Percentiles rank a stretch among this genome's conserved stretches.
phyloP scores from a whole-genome alignment of 2,113 vertebrate species.

The Chaetodon trifascialis region DNA sequence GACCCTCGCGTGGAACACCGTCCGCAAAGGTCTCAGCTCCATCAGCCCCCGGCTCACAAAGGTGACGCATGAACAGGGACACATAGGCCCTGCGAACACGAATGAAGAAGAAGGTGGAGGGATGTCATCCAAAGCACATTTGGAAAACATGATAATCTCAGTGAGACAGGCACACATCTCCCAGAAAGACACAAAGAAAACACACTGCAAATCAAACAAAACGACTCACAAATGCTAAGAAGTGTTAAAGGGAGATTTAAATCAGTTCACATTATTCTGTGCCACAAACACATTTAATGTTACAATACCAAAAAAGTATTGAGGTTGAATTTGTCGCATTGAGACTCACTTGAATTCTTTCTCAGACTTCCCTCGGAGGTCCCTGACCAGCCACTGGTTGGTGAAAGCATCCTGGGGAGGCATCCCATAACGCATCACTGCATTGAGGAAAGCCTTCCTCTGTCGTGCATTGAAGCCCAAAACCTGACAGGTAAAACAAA shows the following conservation, averaged over 20 bases:
- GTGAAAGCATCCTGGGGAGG: conserved; percentile 99
- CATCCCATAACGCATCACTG: conserved; percentile 99
- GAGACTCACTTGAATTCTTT: conserved; percentile 97
- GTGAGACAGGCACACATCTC: no score
- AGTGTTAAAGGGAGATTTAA: no score
- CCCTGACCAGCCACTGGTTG: conserved; percentile 97
- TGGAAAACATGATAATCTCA: neutral
- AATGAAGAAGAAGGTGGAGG: neutral
- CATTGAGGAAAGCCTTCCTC: conserved; percentile 98
- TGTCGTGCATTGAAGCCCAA: conserved; percentile 97
- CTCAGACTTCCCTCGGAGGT: conserved; percentile 96
- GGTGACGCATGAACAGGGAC: conserved; percentile 97
- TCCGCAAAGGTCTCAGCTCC: conserved; percentile 98
- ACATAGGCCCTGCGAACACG: conserved; percentile 90
- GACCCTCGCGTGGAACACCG: conserved; percentile 95
- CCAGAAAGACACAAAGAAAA: neutral
- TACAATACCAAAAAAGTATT: neutral
- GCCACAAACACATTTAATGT: neutral
- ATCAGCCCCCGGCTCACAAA: conserved; percentile 97
- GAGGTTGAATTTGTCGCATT: neutral
- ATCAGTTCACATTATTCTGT: neutral
- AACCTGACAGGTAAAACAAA: conserved; percentile 82
- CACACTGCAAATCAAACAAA: neutral
- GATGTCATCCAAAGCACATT: neutral
- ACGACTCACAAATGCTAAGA: no score